Evolutionary conservation across 2,888 invertebrate genomes (phyloP), one percentile per base, ranked within the genome.

Genomic region (Zygogramma bicolorata): DNA sequence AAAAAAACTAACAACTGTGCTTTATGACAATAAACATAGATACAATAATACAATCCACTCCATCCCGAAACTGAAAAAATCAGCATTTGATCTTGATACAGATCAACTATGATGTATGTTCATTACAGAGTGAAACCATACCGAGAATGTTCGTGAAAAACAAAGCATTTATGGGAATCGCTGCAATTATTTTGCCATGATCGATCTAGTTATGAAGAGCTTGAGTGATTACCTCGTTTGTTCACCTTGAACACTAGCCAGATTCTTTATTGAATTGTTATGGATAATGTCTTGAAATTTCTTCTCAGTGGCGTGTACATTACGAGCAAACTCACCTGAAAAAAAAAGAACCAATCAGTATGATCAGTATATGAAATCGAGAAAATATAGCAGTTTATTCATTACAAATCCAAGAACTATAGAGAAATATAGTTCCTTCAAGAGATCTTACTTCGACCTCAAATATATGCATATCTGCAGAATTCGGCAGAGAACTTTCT

Each of bases 181-280:
- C 22, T 3, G 53, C 53, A 25, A 25, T 22, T 25, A 13, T 53
- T 22, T 25, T 8, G 10, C 53, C 46, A 60, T 60, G 60, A 60
- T 60, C 60, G 18, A 22, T 40, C 42, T 27, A 46, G 15, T 63
- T 27, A 42, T 63, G 62, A 63, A 25, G 42, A 67, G 25, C 22
- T 40, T 27, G 53, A 68, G 46, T 62, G 49, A 68, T 68, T 71
- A 71, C 68, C 71, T 67, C 53, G 57, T 71, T 67, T 60, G 63
- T 63, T 75, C 42, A 42, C 75, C 73, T 73, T 71, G 71, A 68
- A 75, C 60, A 67, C 68, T 69, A 68, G 65, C 58, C 69, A 68
- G 75, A 71, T 75, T 71, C 75, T 75, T 71, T 74, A 71, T 74
- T 74, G 67, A 71, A 71, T 68, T 66, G 70, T 58, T 59, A 68